phyloP scores from a whole-genome alignment of 2,888 invertebrate species.

The Tuberolachnus salignus region DNA sequence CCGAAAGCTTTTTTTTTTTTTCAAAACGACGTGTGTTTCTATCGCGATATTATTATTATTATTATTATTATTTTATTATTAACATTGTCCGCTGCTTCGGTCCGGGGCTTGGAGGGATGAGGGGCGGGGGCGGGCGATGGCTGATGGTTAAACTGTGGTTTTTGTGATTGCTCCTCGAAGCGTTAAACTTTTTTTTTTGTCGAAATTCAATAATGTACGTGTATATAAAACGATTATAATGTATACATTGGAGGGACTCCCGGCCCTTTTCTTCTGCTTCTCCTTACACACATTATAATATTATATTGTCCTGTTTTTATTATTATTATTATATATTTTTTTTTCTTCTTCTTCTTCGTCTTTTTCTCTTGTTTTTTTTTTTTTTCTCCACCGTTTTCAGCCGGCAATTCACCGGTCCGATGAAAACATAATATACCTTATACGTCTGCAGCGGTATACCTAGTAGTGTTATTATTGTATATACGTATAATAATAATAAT shows the following conservation, averaged over 20 bases:
- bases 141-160: conserved; percentile 55
- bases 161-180: conserved; percentile 56
- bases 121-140: background rate
- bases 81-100: conserved; percentile 35
- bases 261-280: conserved; percentile 43
- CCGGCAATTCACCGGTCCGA: conserved; percentile 34
- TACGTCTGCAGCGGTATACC: conserved; percentile 3
- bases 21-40: conserved; percentile 29
- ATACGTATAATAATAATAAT: too few species aligned
- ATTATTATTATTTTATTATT: conserved; percentile 54
- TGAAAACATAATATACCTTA: conserved; percentile 28
- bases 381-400: conserved; percentile 45
- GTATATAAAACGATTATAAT: conserved; percentile 55
- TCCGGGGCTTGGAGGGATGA: background rate
- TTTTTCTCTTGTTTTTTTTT: background rate
- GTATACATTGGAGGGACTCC: background rate
- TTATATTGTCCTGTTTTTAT: too few species aligned
- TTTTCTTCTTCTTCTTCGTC: conserved; percentile 10
- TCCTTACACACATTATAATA: conserved; percentile 21
- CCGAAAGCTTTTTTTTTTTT: conserved; percentile 39
- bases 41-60: conserved; percentile 43
- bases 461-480: conserved; percentile 52
- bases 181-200: conserved; percentile 52
- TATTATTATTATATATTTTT: conserved; percentile 13
- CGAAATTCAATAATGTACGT: conserved; percentile 35